Conservation (phyloP, 2,888 invertebrate genomes). For the Drosophila vallismaia region DNA sequence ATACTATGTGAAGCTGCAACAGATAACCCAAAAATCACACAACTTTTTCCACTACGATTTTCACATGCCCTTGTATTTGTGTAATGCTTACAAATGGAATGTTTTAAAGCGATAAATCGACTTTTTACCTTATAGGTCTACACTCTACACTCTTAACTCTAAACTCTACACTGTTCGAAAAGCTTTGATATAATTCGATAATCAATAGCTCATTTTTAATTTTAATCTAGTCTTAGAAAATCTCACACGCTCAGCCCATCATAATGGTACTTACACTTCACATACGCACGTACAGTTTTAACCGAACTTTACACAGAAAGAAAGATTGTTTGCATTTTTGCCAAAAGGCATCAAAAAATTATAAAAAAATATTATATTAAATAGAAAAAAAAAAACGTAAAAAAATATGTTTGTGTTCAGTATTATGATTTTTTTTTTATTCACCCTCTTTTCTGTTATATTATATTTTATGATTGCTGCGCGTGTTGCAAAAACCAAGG, state of each 20-base stretch:
- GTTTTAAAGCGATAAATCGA: conserved; percentile 12
- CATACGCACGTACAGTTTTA: conserved; percentile 3
- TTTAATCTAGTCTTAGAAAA: conserved; percentile 43
- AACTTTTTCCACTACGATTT: conserved; percentile 34
- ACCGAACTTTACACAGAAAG: conserved; percentile 2
- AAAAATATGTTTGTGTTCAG: conserved; percentile 78
- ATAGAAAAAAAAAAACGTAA: conserved; percentile 29
- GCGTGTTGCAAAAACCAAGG: conserved; percentile 49
- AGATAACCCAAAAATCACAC: conserved; percentile 5
- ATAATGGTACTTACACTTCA: conserved; percentile 1
- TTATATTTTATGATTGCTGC: conserved; percentile 45
- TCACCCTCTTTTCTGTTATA: conserved; percentile 37
- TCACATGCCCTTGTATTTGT: conserved; percentile 24
- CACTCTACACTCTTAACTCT: too few species aligned
- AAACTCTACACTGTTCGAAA: not conserved
- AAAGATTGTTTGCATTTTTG: conserved; percentile 47
- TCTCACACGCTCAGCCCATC: conserved; percentile 1
- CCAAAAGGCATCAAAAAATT: conserved; percentile 33
- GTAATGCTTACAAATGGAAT: conserved; percentile 22
- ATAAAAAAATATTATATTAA: conserved; percentile 23
- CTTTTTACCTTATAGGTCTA: not conserved
- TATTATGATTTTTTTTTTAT: conserved; percentile 69
- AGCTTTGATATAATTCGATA: not conserved
- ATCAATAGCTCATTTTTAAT: conserved; percentile 30
- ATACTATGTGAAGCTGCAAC: not conserved